phyloP scores from a whole-genome alignment of 37 sponge, comb jelly and placozoan species.

The Spongilla lacustris region DNA sequence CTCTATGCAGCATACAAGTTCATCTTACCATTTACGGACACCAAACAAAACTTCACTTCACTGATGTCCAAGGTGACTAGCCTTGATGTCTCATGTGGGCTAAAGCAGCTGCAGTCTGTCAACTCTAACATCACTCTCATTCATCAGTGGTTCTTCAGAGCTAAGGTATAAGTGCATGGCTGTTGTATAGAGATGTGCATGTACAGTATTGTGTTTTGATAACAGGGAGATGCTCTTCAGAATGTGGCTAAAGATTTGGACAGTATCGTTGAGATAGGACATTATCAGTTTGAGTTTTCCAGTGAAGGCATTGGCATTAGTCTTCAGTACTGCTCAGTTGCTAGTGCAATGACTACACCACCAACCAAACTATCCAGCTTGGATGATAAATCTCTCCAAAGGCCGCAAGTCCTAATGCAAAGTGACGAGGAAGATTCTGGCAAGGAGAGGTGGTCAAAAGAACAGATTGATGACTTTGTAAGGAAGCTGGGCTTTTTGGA shows the following conservation, averaged over 20 bases:
- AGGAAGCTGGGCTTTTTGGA: conserved; percentile 89
- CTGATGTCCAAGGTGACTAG: conserved; percentile 67
- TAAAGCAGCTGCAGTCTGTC: conserved; percentile 72
- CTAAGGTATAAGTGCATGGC: conserved; percentile 61
- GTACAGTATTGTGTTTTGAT: background rate
- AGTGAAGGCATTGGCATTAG: background rate
- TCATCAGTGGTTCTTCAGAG: conserved; percentile 84
- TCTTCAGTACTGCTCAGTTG: background rate
- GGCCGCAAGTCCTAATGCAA: background rate
- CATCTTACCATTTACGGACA: conserved; percentile 60
- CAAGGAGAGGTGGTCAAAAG: conserved; percentile 57
- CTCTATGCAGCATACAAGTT: conserved; percentile 46
- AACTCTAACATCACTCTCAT: conserved; percentile 84
- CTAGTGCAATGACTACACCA: background rate
- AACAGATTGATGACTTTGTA: conserved; percentile 89
- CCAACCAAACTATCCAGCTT: background rate
- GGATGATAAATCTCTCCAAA: background rate
- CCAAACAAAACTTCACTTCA: background rate
- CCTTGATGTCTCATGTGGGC: conserved; percentile 37
- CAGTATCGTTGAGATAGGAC: conserved; percentile 56
- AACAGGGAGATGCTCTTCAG: conserved; percentile 70
- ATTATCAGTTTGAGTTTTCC: conserved; percentile 37
- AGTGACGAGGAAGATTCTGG: background rate
- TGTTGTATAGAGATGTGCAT: too few relatives aligned
- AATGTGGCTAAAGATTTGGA: conserved; percentile 64